Evolutionary conservation across 2,113 vertebrate species (phyloP).

Genomic region (Perca fluviatilis): DNA sequence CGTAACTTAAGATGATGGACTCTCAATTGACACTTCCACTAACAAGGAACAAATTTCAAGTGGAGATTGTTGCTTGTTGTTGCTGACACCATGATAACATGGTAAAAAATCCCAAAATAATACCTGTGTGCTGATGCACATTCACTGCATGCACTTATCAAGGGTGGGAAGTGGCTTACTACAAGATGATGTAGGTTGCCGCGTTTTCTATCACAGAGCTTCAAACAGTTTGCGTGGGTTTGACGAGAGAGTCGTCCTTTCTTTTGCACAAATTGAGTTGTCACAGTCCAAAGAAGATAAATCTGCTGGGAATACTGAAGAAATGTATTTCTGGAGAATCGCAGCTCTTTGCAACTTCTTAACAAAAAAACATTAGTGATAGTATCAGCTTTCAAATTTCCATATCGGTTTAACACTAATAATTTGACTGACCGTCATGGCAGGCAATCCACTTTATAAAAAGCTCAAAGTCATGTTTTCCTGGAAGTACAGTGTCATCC

Average conservation of each 20-base stretch:
- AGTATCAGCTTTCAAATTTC: neutral
- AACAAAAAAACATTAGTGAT: neutral
- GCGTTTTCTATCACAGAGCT: slow-evolving; percentile 1
- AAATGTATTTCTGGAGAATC: neutral
- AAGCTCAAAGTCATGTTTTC: slow-evolving; percentile 1
- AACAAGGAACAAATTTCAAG: neutral
- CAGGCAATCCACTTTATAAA: slow-evolving; percentile 10
- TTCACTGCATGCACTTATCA: neutral
- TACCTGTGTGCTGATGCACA: neutral
- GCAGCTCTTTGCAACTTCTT: neutral
- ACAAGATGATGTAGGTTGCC: neutral
- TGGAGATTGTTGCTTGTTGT: neutral
- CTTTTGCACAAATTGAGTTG: neutral
- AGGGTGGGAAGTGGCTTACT: neutral
- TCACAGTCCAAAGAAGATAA: slow-evolving; percentile 3
- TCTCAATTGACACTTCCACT: neutral
- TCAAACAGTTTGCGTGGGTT: neutral
- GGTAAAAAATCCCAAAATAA: neutral
- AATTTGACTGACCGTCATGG: neutral
- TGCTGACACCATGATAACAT: neutral
- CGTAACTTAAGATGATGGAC: neutral
- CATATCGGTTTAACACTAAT: neutral
- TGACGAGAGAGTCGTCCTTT: neutral
- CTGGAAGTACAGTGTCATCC: slow-evolving; percentile 4
- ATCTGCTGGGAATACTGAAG: neutral